Base-by-base conservation (phyloP, 2,113 vertebrate species). In the Ailuropoda melanoleuca region DNA sequence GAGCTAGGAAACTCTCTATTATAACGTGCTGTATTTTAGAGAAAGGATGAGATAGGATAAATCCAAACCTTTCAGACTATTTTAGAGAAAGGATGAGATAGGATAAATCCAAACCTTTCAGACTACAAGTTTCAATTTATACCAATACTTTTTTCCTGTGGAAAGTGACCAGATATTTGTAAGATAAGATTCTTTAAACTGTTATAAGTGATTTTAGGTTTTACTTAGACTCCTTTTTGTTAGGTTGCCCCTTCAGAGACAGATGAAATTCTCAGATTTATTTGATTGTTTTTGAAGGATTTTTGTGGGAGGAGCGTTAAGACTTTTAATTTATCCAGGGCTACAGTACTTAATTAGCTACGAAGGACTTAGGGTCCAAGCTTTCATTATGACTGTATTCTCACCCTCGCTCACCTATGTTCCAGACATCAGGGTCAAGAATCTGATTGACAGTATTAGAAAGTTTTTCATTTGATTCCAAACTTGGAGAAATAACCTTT, bases 401-500 rank as follows among this genome's bases (percentile, higher is more conserved):
- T 89, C 55, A 80, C 39, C 43, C 29, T 87, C 90, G 29, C 94
- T 98, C 23, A 95, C 92, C 92, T 93, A 26, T 39, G 8, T 92
- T 88, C 90, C 93, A 97, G 68, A 83, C n/a, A 58, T 88, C 75
- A 60, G 91, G 48, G 43, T 97, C 93, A 95, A 87, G 34, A 55
- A 66, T 90, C 74, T 97, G 91, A 93, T 83, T 62, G 55, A 81
- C 34, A 85, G 68, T 34, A 81, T 53, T 81, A 48, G 82, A 31
- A 88, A 81, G 37, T 80, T 92, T 90, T 95, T 92, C 89, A 66
- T 82, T 96, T 90, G 70, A 3, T 94, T 95, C 87, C 12, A 39
- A 95, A 89, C n/a, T 85, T 97, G 80, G 68, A 56, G 64, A 80
- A 94, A 68, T 75, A 68, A 95, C 4, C 58, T 96, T 97, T 92